These are phyloP conservation scores for Lepidocyrtoides sp. DNA, from an alignment of 2,888 invertebrate species.

Conservation along the genomic window DNA sequence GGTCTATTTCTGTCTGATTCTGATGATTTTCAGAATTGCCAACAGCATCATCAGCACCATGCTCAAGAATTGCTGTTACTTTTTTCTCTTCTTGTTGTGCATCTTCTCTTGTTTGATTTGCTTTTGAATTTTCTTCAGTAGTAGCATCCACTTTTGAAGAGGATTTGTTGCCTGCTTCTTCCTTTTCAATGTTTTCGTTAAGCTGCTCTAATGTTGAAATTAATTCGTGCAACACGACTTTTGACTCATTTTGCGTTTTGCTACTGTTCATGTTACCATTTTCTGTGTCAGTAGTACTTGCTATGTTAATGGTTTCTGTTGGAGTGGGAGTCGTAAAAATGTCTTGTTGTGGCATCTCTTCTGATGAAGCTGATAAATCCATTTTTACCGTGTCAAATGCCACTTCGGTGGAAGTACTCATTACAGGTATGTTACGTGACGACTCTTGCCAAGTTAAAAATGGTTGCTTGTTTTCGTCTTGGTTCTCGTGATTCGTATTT, in stretches of 20 bases:
- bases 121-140: constrained; percentile 43
- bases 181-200: constrained; percentile 66
- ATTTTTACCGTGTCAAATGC: background rate
- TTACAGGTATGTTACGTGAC: constrained; percentile 76
- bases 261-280: background rate
- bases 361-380: background rate
- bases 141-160: constrained; percentile 11
- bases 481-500: background rate
- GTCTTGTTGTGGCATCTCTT: background rate
- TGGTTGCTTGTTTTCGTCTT: constrained; percentile 71
- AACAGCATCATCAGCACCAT: background rate
- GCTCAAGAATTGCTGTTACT: constrained; percentile 19
- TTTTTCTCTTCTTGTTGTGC: background rate
- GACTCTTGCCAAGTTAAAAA: constrained; percentile 84
- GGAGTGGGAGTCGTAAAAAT: background rate
- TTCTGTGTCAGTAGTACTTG: constrained; percentile 36
- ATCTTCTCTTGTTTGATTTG: constrained; percentile 36
- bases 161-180: constrained; percentile 24
- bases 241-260: constrained; percentile 30
- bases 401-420: constrained; percentile 37
- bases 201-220: constrained; percentile 81
- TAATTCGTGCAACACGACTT: constrained; percentile 84
- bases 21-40: background rate
- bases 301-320: background rate
- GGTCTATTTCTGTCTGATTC: constrained; percentile 66